These are phyloP conservation scores for Morone saxatilis DNA, from an alignment of 2,113 vertebrate genomes.

Conservation along the genomic window DNA sequence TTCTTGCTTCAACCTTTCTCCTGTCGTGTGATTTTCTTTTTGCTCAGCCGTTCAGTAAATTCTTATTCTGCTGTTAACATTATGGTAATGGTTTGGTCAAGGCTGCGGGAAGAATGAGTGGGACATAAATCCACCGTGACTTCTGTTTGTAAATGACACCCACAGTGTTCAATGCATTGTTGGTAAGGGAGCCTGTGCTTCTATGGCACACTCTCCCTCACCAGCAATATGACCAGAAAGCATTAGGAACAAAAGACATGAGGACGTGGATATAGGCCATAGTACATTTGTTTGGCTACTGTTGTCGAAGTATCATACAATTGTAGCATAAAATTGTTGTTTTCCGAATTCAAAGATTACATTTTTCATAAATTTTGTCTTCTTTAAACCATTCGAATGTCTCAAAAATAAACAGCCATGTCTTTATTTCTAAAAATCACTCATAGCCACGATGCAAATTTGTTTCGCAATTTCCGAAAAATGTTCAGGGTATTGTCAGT, in stretches of 20 bases:
- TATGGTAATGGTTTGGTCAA: slow-evolving; percentile 52
- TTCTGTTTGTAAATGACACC: slow-evolving; percentile 55
- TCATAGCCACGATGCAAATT: no score
- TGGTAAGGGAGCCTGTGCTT: neutral
- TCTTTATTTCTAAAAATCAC: neutral
- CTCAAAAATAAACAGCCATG: neutral
- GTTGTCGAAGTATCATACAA: neutral
- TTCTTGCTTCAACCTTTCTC: neutral
- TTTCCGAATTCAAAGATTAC: neutral
- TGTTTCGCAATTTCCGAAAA: no score
- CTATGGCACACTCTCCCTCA: neutral
- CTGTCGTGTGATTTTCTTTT: neutral
- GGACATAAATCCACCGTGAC: slow-evolving; percentile 53
- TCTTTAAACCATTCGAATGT: neutral
- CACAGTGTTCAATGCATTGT: slow-evolving; percentile 24
- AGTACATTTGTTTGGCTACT: slow-evolving; percentile 4
- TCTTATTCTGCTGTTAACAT: slow-evolving; percentile 27
- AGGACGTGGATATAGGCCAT: neutral
- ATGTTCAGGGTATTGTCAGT: neutral
- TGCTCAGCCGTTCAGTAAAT: slow-evolving; percentile 27
- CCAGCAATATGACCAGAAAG: slow-evolving; percentile 19
- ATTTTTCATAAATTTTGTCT: neutral
- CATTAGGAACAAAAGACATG: neutral
- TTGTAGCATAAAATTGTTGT: neutral
- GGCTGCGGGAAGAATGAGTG: slow-evolving; percentile 37